Base-by-base conservation (phyloP, 2,113 vertebrate genomes). In the Spea multiplicata region DNA sequence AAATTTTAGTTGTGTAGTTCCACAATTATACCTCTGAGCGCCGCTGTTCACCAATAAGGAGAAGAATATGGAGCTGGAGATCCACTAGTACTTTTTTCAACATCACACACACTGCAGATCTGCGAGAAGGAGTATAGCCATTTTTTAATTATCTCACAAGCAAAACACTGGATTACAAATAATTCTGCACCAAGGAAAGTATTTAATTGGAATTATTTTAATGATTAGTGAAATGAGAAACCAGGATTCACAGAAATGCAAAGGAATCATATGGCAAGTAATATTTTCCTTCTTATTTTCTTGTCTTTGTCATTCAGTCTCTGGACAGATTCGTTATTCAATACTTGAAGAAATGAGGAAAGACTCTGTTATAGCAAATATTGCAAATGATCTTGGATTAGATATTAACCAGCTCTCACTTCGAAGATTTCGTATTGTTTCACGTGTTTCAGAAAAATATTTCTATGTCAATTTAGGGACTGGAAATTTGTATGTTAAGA, bases 311-410 rank as follows among this genome's bases (percentile, higher is more conserved):
- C 85, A 47, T 59, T 87, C 71, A 81, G 80, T 86, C 82, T 8
- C 84, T 12, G 81, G 84, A 48, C 83, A 81, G 74, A 53, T 84
- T 47, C 52, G 46, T 3, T 90, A 89, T 79, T 85, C 86, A 8
- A 82, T 91, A 79, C 83, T 82, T 0, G 90, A 91, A 81, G 89
- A 92, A 84, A 79, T 79, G 81, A 81, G 77, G 45, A 82, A 59
- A 30, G 88, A 84, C 10, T 55, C 50, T 45, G 48, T 9, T 75
- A 55, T 75, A 53, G 62, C 17, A 71, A 86, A 95, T 79, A 76
- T 95, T 75, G 62, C 85, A 70, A 84, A 82, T n/a, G 90, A 93
- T 69, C 75, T 96, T 77, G 91, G 91, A 0, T 45, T 95, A 76
- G 75, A 70, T 81, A 76, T 88, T 4, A 86, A 83, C 79, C 89